Base-by-base conservation (phyloP, 2,797 vertebrate species). In the Ctenopoma kingsleyae region DNA sequence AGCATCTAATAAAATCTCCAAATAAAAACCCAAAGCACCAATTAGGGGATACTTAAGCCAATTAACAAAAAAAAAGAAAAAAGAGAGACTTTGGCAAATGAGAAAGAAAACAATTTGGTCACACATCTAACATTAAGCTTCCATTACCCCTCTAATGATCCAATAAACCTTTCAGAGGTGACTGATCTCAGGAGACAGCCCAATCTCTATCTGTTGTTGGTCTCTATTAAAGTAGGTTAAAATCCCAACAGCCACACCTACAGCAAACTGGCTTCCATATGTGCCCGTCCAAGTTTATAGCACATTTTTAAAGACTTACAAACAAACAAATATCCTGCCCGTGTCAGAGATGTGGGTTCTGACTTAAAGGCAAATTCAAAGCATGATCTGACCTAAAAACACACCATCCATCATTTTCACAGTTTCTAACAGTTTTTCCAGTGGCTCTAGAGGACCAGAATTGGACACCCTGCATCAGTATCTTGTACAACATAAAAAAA, bases 61-160 rank as follows among this genome's bases (percentile, higher is more conserved):
- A 70, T 86, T 80, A 80, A 86, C 72, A 32, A 83, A 86, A 87
- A 87, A 76, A 47, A 76, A 30, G 81, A 84, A 78, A 65, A 83
- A 84, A 83, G 64, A 61, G 47, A 74, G 23, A 78, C 55, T 49
- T 58, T 76, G 75, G 69, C 66, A 80, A 81, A 76, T 67, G 58
- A 65, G 58, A 82, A 65, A 49, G 78, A 82, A 87, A 84, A 84
- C 67, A 63, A 76, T 85, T 85, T 87, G 77, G 62, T 88, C 56
- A 82, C 78, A 90, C 65, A 84, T 83, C 61, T 67, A 83, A 82
- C 80, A 86, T 82, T 81, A 75, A 67, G 57, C 64, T 59, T 82
- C 70, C 55, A 71, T 81, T 79, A 81, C 62, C 10, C 27, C 67
- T 78, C 80, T 91, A 89, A 89, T 88, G 86, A 91, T 85, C 70